Percentiles rank a stretch among this genome's conserved stretches.
Conservation (phyloP, 2,888 invertebrate genomes). For the Dorcus parallelipipedus region DNA sequence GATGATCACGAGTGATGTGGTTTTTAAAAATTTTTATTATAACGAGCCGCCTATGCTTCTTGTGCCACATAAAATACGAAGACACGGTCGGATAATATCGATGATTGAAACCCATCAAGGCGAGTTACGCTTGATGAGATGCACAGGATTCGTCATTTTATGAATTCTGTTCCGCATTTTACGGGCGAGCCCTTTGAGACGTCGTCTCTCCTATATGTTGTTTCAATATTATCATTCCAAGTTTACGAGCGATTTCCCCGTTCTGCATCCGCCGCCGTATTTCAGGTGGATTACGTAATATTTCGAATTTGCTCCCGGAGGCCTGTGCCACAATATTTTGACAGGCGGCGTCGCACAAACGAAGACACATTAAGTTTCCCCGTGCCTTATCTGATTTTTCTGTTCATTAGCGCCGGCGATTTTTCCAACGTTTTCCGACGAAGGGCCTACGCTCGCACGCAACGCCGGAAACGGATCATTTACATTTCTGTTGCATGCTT, state of each 20-base stretch:
- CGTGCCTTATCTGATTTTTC: not conserved
- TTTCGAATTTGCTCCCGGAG: not conserved
- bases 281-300: not conserved
- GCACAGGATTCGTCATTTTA: slow-evolving; percentile 44
- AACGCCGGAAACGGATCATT: not conserved
- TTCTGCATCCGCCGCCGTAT: not conserved
- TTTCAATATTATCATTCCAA: slow-evolving; percentile 28
- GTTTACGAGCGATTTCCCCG: slow-evolving; percentile 34
- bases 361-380: not conserved
- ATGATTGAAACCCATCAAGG: slow-evolving; percentile 43
- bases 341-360: not conserved
- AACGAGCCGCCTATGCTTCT: not conserved
- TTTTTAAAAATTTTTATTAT: not conserved
- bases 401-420: not conserved
- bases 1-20: too few relatives aligned
- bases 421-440: not conserved
- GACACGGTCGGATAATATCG: slow-evolving; percentile 34
- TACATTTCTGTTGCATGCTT: not conserved
- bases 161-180: slow-evolving; percentile 42
- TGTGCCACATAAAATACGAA: not conserved
- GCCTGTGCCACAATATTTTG: not conserved
- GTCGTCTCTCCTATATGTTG: slow-evolving; percentile 24
- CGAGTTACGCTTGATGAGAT: slow-evolving; percentile 40
- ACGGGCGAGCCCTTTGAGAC: slow-evolving; percentile 28
- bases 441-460: not conserved